These are phyloP conservation scores for Silvanus unidentatus DNA, from an alignment of 2,888 invertebrate species.

Conservation along the genomic window DNA sequence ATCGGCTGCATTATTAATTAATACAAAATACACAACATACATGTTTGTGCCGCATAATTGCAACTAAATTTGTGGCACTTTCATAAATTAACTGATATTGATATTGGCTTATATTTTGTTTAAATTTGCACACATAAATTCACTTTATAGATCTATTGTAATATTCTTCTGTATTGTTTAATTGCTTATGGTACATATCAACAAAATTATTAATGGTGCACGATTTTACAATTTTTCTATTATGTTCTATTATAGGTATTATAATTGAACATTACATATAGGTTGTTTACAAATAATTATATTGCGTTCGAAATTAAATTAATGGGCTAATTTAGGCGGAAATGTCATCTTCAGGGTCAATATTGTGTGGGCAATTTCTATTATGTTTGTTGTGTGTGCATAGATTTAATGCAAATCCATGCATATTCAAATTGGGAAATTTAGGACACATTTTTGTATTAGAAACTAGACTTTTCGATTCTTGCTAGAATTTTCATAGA, in stretches of 20 bases:
- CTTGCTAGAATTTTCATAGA: too few relatives aligned
- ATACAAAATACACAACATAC: slow-evolving; percentile 43
- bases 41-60: slow-evolving; percentile 44
- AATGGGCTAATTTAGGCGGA: slow-evolving; percentile 2
- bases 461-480: too few relatives aligned
- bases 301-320: too few relatives aligned
- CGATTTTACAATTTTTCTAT: slow-evolving; percentile 21
- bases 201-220: slow-evolving; percentile 16
- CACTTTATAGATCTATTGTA: slow-evolving; percentile 13
- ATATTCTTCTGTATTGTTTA: slow-evolving; percentile 9
- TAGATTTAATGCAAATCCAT: too few relatives aligned
- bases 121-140: slow-evolving; percentile 41
- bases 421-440: too few relatives aligned
- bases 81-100: slow-evolving; percentile 45
- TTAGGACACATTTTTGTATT: too few relatives aligned
- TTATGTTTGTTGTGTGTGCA: slow-evolving; percentile 6
- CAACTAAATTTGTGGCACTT: slow-evolving; percentile 44
- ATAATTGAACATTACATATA: too few relatives aligned
- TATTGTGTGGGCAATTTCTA: slow-evolving; percentile 3
- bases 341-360: slow-evolving; percentile 11
- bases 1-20: slow-evolving; percentile 44
- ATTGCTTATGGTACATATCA: slow-evolving; percentile 24
- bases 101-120: slow-evolving; percentile 44
- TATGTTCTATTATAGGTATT: too few relatives aligned
- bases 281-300: too few relatives aligned